Conservation (phyloP, 1,140 invertebrate species). For the Cheumatopsyche charites region DNA sequence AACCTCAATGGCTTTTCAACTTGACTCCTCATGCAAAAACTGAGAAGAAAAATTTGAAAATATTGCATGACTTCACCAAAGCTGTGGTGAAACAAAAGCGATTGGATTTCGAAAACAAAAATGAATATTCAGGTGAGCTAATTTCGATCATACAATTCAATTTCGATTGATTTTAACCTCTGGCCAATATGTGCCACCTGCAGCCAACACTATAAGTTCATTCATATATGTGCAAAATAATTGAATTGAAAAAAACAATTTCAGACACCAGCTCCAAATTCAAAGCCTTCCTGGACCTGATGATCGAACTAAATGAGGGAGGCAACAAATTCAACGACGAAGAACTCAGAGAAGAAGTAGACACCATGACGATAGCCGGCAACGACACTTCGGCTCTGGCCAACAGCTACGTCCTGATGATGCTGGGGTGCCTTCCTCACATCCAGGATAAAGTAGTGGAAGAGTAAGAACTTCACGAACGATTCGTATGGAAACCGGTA, state of each 20-base stretch:
- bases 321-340: conserved; percentile 57
- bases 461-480: conserved; percentile 52
- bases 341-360: conserved; percentile 74
- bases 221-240: not conserved
- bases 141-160: no score
- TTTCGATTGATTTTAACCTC: no score
- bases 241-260: not conserved
- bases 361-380: conserved; percentile 77
- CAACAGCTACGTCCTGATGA: conserved; percentile 65
- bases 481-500: not conserved
- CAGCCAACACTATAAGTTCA: no score
- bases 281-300: conserved; percentile 67
- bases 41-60: conserved; percentile 48
- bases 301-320: conserved; percentile 58
- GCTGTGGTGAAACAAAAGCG: conserved; percentile 46
- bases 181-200: no score
- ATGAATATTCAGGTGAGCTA: not conserved
- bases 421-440: conserved; percentile 67
- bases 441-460: conserved; percentile 61
- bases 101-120: conserved; percentile 2
- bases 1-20: conserved; percentile 56
- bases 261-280: not conserved
- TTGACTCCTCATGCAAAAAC: conserved; percentile 51
- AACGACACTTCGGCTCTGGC: conserved; percentile 76
- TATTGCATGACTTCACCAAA: conserved; percentile 54